phyloP scores from a whole-genome alignment of 2,797 vertebrate genomes.

The Rhynchonycteris naso region DNA sequence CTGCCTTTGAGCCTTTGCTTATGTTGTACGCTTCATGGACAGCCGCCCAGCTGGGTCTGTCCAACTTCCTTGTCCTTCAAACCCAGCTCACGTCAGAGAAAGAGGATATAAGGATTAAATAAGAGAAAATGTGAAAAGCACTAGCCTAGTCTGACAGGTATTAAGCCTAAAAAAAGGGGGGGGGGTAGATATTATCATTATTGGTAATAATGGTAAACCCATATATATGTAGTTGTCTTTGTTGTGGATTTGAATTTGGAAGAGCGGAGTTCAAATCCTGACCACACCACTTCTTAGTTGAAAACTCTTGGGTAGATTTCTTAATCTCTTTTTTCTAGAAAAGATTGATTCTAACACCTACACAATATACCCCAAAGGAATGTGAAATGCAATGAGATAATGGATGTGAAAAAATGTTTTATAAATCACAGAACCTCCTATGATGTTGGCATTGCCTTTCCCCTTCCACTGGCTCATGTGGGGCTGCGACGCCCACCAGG shows the following conservation, averaged over 20 bases:
- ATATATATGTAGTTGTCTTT: background rate
- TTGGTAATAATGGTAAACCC: background rate
- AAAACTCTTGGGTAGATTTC: background rate
- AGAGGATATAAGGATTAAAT: background rate
- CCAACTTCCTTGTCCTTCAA: background rate
- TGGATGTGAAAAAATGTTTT: background rate
- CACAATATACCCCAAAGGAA: background rate
- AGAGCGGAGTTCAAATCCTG: background rate
- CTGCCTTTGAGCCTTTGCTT: background rate
- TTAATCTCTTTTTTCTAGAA: constrained; percentile 14
- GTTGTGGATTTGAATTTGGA: constrained; percentile 11
- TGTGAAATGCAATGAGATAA: background rate
- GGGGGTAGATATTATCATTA: background rate
- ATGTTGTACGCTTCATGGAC: background rate
- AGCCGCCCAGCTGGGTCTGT: background rate
- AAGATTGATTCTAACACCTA: background rate
- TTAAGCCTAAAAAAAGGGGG: background rate
- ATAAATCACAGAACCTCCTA: background rate
- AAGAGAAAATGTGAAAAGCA: background rate
- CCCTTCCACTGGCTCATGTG: background rate
- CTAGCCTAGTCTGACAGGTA: background rate
- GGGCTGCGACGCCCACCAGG: background rate
- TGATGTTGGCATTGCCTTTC: background rate
- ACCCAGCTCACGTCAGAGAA: background rate
- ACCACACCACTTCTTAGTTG: background rate